These are phyloP conservation scores for Anguilla megastoma DNA, from an alignment of 2,797 vertebrate species.

Conservation along the genomic window DNA sequence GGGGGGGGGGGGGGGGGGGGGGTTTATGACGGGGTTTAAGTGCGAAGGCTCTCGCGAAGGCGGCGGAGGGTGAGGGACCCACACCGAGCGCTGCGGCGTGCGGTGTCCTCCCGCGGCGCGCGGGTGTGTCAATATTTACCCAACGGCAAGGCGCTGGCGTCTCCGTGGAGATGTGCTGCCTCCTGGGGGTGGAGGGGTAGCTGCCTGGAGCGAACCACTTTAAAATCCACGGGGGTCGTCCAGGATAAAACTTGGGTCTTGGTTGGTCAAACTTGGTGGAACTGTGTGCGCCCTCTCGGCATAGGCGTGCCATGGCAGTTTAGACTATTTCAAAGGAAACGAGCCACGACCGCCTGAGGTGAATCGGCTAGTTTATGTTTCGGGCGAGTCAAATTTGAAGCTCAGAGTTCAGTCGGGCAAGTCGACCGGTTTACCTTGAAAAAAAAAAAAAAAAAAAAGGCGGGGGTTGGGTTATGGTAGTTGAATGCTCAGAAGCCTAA, in stretches of 20 bases:
- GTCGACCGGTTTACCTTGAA: too few species aligned
- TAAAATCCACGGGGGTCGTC: neutral
- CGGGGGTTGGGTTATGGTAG: too few species aligned
- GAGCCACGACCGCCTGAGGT: too few species aligned
- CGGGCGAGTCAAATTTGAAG: too few species aligned
- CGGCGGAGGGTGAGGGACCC: neutral
- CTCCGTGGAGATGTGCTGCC: neutral
- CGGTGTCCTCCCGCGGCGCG: neutral
- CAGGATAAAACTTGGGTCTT: neutral
- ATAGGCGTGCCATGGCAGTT: neutral
- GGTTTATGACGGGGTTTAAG: constrained; percentile 12
- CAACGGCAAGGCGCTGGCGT: neutral
- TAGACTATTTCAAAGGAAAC: too few species aligned
- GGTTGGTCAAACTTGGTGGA: neutral
- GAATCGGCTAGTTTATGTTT: too few species aligned
- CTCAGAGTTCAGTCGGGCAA: too few species aligned
- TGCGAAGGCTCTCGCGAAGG: neutral
- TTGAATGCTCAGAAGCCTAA: too few species aligned
- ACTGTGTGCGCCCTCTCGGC: neutral
- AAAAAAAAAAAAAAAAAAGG: too few species aligned
- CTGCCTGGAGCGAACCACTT: neutral
- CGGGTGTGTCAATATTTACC: neutral
- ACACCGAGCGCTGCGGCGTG: neutral
- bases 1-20: too few species aligned
- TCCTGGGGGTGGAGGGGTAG: neutral